phyloP scores from a whole-genome alignment of 2,797 vertebrate species.

The Pempheris klunzingeri region DNA sequence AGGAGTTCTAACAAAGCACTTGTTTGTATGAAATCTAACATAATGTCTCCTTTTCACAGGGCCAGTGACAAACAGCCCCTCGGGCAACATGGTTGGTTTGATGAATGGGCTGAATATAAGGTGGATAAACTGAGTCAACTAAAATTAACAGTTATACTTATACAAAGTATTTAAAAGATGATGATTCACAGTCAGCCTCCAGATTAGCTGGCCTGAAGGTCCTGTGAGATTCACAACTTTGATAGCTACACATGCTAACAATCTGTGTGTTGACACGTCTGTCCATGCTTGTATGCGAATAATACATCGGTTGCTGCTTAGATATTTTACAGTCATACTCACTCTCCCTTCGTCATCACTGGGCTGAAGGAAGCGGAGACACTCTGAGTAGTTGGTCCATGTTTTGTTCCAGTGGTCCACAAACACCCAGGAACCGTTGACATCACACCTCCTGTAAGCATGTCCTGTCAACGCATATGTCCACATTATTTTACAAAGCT shows the following conservation, averaged over 20 bases:
- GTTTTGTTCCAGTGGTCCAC: conserved; percentile 89
- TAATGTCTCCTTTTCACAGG: not conserved
- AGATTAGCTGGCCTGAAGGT: not conserved
- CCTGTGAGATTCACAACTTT: not conserved
- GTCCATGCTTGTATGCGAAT: not conserved
- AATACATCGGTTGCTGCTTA: not conserved
- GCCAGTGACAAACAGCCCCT: not conserved
- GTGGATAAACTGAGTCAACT: not conserved
- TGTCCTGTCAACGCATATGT: conserved; percentile 75
- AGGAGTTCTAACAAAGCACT: not conserved
- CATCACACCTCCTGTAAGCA: conserved; percentile 89
- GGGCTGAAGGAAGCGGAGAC: conserved; percentile 86
- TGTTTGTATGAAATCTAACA: not conserved
- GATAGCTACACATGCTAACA: not conserved
- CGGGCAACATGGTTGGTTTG: not conserved
- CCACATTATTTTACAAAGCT: not conserved
- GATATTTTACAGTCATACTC: conserved; percentile 42
- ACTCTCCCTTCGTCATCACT: conserved; percentile 84
- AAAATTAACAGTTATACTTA: not conserved
- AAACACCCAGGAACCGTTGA: conserved; percentile 89
- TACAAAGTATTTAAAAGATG: no score
- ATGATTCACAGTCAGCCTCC: not conserved
- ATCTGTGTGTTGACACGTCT: not conserved
- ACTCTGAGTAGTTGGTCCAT: conserved; percentile 92
- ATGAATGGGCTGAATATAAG: conserved; percentile 2